phyloP scores from a whole-genome alignment of 2,113 vertebrate genomes.

The Sardina pilchardus region DNA sequence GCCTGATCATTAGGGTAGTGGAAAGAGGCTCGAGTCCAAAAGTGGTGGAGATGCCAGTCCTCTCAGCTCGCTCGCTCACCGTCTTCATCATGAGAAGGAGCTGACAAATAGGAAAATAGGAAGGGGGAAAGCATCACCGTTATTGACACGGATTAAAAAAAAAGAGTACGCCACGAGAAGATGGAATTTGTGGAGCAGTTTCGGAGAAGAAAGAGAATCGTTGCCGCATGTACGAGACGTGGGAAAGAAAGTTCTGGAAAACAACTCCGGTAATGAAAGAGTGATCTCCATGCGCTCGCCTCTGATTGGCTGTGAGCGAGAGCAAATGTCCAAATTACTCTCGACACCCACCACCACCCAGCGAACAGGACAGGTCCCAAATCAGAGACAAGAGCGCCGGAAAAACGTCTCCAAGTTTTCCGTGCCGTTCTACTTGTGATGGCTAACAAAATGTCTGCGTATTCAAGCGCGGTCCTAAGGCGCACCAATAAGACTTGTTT shows the following conservation, averaged over 20 bases:
- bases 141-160: constrained; percentile 9
- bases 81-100: constrained; percentile 56
- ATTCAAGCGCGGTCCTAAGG: neutral
- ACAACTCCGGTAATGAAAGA: neutral
- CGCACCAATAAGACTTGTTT: neutral
- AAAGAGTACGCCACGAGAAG: neutral
- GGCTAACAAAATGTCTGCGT: neutral
- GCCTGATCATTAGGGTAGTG: constrained; percentile 73
- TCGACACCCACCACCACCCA: neutral
- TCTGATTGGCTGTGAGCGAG: neutral
- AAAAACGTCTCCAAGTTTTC: neutral
- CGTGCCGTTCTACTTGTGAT: neutral
- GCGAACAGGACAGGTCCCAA: constrained; percentile 1
- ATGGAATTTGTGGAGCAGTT: neutral
- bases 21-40: constrained; percentile 60
- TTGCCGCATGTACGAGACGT: neutral
- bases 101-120: constrained; percentile 58
- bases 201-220: neutral
- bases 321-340: neutral
- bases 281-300: neutral
- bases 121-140: neutral
- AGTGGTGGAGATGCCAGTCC: constrained; percentile 21
- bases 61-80: neutral
- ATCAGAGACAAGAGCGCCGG: neutral
- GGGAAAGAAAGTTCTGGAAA: neutral